Evolutionary conservation across 2,888 invertebrate species (phyloP), one percentile per base, ranked within the genome.

Genomic region (Campoplex nolae): DNA sequence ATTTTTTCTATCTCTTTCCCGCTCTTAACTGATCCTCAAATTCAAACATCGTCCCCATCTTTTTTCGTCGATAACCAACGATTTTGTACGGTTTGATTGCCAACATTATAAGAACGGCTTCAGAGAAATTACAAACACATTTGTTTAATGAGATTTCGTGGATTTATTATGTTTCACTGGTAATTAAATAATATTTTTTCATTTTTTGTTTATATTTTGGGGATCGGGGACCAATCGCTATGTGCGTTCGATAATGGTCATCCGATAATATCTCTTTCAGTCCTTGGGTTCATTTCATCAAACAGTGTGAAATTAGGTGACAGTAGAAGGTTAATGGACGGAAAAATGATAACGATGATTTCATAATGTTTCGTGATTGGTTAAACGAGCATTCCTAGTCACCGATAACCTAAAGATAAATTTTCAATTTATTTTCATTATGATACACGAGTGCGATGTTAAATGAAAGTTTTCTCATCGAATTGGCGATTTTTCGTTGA

Each of bases 401-500:
- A 13, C 35, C 56, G 51, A 38, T 70, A 83, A 76, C 62, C 76
- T 71, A 75, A 71, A 71, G 77, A 54, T 28, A 28, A 23, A 74
- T 28, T n/a, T 2, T 23, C 23, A 54, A 70, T 79, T 70, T n/a
- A n/a, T n/a, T 42, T 73, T 71, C 32, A 18, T 11, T 9, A 83
- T 68, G 75, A 56, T 56, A 16, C 13, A 23, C 68, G 35, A 7
- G 13, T 35, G 48, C 35, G 42, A 83, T 83, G 76, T 85, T 58
- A 58, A 79, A 85, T 76, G 76, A 83, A 73, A 73, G 67, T 65
- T 67, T 13, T 16, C 32, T 79, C 65, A 38, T 67, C 48, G 51
- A 76, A 71, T 38, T 85, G 54, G 56, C 23, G 67, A 67, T 45
- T 54, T 18, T 82, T 42, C 45, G 23, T 83, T 68, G 58, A 51